These are phyloP conservation scores for Galeopterus variegatus DNA, from an alignment of 2,113 vertebrate genomes.

Conservation along the genomic window DNA sequence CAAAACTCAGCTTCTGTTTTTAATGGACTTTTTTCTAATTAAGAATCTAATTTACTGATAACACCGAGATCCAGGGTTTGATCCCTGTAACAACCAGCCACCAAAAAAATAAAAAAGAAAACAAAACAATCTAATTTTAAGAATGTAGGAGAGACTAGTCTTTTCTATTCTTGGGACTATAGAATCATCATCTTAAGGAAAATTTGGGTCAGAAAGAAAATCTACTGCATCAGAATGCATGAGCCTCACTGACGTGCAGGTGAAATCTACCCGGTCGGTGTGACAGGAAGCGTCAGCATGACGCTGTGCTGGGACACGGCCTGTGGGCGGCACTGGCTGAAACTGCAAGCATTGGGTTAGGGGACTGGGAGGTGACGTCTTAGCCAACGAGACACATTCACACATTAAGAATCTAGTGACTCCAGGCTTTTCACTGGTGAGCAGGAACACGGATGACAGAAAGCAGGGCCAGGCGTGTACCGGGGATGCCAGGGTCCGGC, in stretches of 20 bases:
- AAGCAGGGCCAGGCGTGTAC: background rate
- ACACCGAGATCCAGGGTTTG: too few relatives aligned
- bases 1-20: background rate
- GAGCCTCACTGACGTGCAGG: background rate
- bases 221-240: background rate
- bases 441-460: too few relatives aligned
- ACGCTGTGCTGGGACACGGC: too few relatives aligned
- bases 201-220: background rate
- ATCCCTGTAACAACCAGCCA: too few relatives aligned
- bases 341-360: background rate
- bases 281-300: background rate
- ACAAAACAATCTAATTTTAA: background rate
- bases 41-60: background rate
- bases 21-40: background rate
- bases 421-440: too few relatives aligned
- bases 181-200: background rate
- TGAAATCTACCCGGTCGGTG: background rate
- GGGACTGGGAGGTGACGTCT: background rate
- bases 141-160: background rate
- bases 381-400: background rate
- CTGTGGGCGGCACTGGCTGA: fast-evolving
- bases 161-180: background rate
- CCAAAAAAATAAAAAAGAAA: too few relatives aligned
- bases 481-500: background rate
- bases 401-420: background rate